Base-by-base conservation (phyloP, 2,797 vertebrate species). In the Anguilla megastoma region DNA sequence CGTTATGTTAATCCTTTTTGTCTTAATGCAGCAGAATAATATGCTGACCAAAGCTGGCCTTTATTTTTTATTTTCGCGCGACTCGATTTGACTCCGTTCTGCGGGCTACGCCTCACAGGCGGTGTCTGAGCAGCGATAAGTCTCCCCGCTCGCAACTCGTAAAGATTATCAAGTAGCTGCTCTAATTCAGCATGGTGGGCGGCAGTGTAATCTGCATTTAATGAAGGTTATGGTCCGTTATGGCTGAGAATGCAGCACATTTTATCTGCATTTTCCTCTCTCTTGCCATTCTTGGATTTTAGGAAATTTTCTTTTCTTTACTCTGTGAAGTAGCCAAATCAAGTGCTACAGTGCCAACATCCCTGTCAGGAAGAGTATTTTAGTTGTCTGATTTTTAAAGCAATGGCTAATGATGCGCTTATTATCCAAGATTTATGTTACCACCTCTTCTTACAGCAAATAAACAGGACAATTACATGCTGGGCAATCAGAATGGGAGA, bases 181-280 rank as follows among this genome's bases (percentile, higher is more conserved):
- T 85, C 85, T 88, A 89, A 89, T 89, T 88, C 89, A 88, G 84
- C 52, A 54, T 5, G 86, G 69, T 71, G 50, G 84, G 80, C 84
- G 84, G 87, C 82, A 86, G 83, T 33, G 74, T 89, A 88, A 89
- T 89, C 89, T 89, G 83, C 87, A 83, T 89, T 89, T 89, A 89
- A 89, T 89, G 86, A 89, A 82, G 87, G 84, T 63, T 66, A 66
- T 27, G 63, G 74, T 88, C 87, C n/a, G 84, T 88, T 80, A 56
- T 56, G 18, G 60, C 71, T 41, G 85, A 52, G 85, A 88, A 56
- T 33, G 21, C 58, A 71, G 66, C 87, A 33, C 45, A 85, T 79
- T 86, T 69, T 84, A 74, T 86, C 24, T 69, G 58, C 36, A 63
- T 21, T 18, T 79, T 58, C 66, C 76, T 54, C 60, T 87, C 83